These are phyloP conservation scores for Patiria miniata DNA, from an alignment of 35 echinoderm and acorn worm species.

Conservation along the genomic window DNA sequence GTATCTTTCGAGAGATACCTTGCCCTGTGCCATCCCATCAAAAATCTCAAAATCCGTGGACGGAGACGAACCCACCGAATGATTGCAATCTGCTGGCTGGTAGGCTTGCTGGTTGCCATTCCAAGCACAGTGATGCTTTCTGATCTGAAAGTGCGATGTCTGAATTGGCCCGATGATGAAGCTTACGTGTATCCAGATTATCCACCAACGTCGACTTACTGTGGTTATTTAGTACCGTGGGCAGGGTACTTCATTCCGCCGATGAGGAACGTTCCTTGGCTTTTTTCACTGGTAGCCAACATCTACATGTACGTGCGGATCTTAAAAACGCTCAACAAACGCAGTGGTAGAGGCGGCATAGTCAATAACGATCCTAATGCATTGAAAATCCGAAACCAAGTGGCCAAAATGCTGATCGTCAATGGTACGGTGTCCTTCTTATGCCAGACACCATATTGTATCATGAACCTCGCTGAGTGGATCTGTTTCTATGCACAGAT, in stretches of 20 bases:
- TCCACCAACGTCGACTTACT: neutral
- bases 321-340: slow-evolving; percentile 9
- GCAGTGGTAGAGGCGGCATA: neutral
- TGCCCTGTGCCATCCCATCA: slow-evolving; percentile 23
- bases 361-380: neutral
- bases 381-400: slow-evolving; percentile 14
- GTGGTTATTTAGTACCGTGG: neutral
- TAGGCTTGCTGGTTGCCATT: neutral
- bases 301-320: slow-evolving; percentile 24
- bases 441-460: slow-evolving; percentile 25
- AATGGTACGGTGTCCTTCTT: slow-evolving; percentile 19
- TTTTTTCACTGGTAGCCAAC: slow-evolving; percentile 6
- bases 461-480: neutral
- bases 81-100: neutral
- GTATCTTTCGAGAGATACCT: slow-evolving; percentile 15
- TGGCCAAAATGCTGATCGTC: slow-evolving; percentile 28
- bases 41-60: slow-evolving; percentile 8
- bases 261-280: neutral
- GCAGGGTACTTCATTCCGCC: neutral
- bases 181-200: neutral
- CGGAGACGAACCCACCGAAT: neutral
- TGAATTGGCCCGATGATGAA: neutral
- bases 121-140: neutral
- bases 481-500: neutral
- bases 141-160: neutral